A percentile compares a stretch with the other conserved stretches of the same genome.
phyloP scores from a whole-genome alignment of 2,888 invertebrate species.

The Apodemia mormo region DNA sequence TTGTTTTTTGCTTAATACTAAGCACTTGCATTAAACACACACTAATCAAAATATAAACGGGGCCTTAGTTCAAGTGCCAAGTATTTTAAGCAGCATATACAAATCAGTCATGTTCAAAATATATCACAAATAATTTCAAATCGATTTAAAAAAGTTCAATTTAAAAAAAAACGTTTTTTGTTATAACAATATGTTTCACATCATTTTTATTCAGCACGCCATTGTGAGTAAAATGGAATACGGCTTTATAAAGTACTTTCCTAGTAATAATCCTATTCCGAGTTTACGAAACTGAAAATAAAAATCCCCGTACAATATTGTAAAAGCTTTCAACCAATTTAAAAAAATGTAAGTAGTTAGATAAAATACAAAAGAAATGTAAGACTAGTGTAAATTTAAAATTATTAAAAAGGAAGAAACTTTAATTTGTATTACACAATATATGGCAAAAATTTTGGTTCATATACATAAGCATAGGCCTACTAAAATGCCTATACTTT shows the following conservation, averaged over 20 bases:
- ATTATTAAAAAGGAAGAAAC: neutral
- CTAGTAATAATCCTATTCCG: too few species aligned
- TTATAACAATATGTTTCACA: too few species aligned
- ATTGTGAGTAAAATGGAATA: too few species aligned
- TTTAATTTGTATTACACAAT: neutral
- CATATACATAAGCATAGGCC: neutral
- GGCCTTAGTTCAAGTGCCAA: neutral
- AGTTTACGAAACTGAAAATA: neutral
- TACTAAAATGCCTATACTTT: too few species aligned
- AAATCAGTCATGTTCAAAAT: slow-evolving; percentile 6
- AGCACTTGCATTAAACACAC: too few species aligned
- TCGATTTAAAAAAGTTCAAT: neutral
- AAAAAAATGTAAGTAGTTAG: neutral
- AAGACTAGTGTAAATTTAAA: neutral
- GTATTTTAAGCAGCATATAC: neutral
- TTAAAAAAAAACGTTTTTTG: neutral
- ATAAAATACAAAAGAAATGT: slow-evolving; percentile 2
- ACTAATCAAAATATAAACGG: too few species aligned
- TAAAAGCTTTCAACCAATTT: neutral
- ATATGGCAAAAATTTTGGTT: neutral
- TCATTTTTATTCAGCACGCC: too few species aligned
- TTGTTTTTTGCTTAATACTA: too few species aligned
- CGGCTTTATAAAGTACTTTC: too few species aligned
- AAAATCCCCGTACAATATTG: neutral
- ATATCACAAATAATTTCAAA: slow-evolving; percentile 6